Evolutionary conservation across 2,797 vertebrate genomes (phyloP).

Genomic region (Melanotaenia trifasciata): DNA sequence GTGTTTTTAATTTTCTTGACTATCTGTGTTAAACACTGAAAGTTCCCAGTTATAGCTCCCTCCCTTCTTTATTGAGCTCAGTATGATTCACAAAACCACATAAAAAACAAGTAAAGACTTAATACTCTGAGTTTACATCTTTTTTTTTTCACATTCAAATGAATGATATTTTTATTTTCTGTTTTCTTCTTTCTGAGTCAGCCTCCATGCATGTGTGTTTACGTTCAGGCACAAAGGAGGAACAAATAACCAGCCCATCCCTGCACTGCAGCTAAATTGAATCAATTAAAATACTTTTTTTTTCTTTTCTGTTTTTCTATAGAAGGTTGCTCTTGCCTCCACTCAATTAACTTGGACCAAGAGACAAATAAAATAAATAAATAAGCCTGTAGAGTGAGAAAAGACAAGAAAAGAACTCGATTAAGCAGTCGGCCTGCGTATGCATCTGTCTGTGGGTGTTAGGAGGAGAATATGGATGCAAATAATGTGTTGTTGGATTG

Average conservation of each 20-base stretch:
- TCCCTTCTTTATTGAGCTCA: neutral
- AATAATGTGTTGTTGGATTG: conserved; percentile 16
- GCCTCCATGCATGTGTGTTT: too few relatives aligned
- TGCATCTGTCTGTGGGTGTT: conserved; percentile 13
- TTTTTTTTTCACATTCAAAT: too few relatives aligned
- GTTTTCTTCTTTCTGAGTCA: too few relatives aligned
- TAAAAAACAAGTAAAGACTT: too few relatives aligned
- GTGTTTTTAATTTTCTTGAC: too few relatives aligned
- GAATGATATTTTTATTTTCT: too few relatives aligned
- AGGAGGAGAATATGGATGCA: conserved; percentile 5
- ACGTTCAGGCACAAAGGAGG: too few relatives aligned
- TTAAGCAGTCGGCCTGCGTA: conserved; percentile 54
- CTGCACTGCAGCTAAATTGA: conserved; percentile 76
- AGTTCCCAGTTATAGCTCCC: too few relatives aligned
- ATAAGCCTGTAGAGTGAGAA: conserved; percentile 60
- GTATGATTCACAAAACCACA: neutral
- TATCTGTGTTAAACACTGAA: too few relatives aligned
- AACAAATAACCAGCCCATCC: conserved; percentile 60
- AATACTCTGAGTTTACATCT: too few relatives aligned
- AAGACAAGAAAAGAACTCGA: conserved; percentile 69
- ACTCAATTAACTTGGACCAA: conserved; percentile 76
- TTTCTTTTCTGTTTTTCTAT: conserved; percentile 52
- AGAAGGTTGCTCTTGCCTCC: conserved; percentile 69
- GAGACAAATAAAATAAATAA: conserved; percentile 76
- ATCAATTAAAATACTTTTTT: conserved; percentile 76